Conservation (phyloP, 1,140 invertebrate species). For the Psilanteris sp. region DNA sequence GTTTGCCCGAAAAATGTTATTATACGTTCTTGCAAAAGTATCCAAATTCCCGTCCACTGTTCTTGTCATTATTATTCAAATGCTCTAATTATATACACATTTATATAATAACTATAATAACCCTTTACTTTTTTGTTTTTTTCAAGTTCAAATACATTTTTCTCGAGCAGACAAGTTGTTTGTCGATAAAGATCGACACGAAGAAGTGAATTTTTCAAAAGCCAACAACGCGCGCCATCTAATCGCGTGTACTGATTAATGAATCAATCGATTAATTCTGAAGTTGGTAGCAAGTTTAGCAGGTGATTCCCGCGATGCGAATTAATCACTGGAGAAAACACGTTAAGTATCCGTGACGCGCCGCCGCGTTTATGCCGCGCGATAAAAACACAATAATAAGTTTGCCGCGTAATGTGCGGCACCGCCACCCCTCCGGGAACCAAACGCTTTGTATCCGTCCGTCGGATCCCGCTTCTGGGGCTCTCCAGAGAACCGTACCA, state of each 20-base stretch:
- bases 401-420: slow-evolving; percentile 32
- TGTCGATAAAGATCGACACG: too few species aligned
- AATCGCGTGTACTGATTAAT: slow-evolving; percentile 22
- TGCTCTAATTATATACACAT: too few species aligned
- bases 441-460: slow-evolving; percentile 37
- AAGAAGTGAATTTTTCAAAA: too few species aligned
- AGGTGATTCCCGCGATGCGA: slow-evolving; percentile 41
- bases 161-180: too few species aligned
- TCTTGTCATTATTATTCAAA: too few species aligned
- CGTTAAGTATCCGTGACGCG: slow-evolving; percentile 50
- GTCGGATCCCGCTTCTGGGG: background rate
- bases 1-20: too few species aligned
- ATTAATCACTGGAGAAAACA: slow-evolving; percentile 55
- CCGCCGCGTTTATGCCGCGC: slow-evolving; percentile 19
- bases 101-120: too few species aligned
- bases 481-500: slow-evolving; percentile 26
- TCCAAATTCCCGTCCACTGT: too few species aligned
- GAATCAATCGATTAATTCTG: slow-evolving; percentile 26
- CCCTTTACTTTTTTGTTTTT: too few species aligned
- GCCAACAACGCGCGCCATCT: too few species aligned
- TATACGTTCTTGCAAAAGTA: too few species aligned
- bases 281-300: slow-evolving; percentile 16
- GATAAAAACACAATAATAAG: slow-evolving; percentile 62
- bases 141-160: too few species aligned
- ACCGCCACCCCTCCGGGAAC: slow-evolving; percentile 6